Evolutionary conservation across 1,140 invertebrate species (phyloP).

Genomic region (Lepidurus packardi): DNA sequence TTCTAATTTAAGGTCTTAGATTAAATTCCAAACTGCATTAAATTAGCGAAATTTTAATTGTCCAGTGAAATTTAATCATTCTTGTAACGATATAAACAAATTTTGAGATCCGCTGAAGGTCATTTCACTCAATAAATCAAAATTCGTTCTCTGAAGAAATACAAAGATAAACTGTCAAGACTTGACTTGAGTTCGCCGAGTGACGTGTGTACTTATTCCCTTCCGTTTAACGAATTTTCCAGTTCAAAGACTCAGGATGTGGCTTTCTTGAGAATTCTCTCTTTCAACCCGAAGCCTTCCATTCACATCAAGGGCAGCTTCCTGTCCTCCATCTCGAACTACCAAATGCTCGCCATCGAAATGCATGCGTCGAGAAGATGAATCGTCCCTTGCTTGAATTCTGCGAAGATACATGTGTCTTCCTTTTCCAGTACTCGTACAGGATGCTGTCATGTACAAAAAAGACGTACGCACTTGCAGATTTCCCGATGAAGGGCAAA

Average conservation of each 20-base stretch:
- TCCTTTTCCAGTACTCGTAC: slow-evolving; percentile 12
- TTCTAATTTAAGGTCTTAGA: no score
- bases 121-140: no score
- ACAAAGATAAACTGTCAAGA: no score
- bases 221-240: background rate
- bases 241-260: background rate
- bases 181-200: no score
- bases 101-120: no score
- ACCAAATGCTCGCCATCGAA: background rate
- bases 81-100: no score
- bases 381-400: background rate
- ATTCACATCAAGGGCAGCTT: background rate
- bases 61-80: no score
- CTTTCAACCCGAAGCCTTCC: background rate
- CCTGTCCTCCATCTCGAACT: slow-evolving; percentile 3
- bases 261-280: background rate
- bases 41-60: no score
- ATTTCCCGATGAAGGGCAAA: background rate
- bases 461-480: background rate
- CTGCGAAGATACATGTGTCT: background rate
- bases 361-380: background rate
- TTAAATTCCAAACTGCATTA: no score
- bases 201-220: no score
- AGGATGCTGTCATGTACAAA: background rate
- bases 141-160: no score